Conservation (phyloP, 30 jellyfish, hydroid and myxozoan genomes). For the Aurelia sp. region DNA sequence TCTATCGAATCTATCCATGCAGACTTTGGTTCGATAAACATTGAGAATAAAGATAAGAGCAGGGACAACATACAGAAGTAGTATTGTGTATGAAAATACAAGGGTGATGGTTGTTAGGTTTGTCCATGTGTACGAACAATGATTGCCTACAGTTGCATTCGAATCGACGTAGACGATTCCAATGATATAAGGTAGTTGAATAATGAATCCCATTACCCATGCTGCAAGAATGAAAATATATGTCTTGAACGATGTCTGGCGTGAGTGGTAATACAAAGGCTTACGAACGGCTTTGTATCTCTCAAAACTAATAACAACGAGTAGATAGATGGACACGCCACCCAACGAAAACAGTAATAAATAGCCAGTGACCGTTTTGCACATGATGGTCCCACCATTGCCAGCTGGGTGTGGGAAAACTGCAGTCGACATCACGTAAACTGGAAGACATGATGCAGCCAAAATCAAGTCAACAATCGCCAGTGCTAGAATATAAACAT, state of each 20-base stretch:
- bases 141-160: constrained; percentile 23
- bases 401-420: constrained; percentile 54
- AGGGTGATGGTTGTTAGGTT: neutral
- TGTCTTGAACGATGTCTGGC: neutral
- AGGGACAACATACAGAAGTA: constrained; percentile 57
- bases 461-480: constrained; percentile 57
- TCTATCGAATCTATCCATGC: constrained; percentile 23
- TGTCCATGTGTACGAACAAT: constrained; percentile 53
- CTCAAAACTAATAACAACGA: constrained; percentile 67
- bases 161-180: constrained; percentile 33
- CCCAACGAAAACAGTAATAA: constrained; percentile 64
- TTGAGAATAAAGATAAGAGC: constrained; percentile 39
- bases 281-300: constrained; percentile 53
- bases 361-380: constrained; percentile 75
- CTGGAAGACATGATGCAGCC: constrained; percentile 51
- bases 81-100: constrained; percentile 32
- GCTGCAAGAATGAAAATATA: constrained; percentile 1
- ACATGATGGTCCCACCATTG: neutral
- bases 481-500: constrained; percentile 45
- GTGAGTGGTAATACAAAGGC: constrained; percentile 32
- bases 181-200: constrained; percentile 57
- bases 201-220: constrained; percentile 31
- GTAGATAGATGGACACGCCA: constrained; percentile 59
- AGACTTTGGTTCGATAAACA: constrained; percentile 39
- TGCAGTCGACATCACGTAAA: constrained; percentile 49